phyloP scores from a whole-genome alignment of 2,113 vertebrate genomes.

The Vidua macroura region DNA sequence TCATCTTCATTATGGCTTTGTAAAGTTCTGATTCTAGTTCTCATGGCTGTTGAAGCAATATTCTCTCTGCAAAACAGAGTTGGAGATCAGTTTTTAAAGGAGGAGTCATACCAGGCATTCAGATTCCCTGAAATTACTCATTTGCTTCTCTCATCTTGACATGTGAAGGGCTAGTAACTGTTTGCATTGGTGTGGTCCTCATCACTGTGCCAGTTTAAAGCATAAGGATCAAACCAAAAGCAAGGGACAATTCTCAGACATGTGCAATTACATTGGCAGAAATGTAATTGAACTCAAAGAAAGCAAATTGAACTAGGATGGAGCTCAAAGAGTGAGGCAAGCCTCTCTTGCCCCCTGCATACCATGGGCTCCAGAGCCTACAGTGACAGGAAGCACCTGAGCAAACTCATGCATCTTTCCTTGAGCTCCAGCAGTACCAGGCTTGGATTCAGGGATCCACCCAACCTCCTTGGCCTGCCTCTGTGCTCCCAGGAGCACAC shows the following conservation, averaged over 20 bases:
- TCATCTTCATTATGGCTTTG: background rate
- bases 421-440: background rate
- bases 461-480: rapidly evolving
- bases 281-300: background rate
- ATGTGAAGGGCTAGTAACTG: background rate
- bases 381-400: background rate
- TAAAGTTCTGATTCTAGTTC: background rate
- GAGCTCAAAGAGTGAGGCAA: background rate
- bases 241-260: background rate
- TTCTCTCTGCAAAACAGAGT: background rate
- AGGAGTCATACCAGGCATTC: background rate
- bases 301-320: background rate
- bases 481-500: background rate
- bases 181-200: background rate
- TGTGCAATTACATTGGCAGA: background rate
- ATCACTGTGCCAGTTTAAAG: background rate
- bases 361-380: background rate
- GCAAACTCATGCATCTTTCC: background rate
- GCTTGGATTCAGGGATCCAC: background rate
- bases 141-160: background rate
- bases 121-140: background rate
- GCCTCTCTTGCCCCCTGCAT: rapidly evolving
- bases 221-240: background rate
- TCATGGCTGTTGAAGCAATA: background rate
- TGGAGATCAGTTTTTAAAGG: background rate